These are phyloP conservation scores for Oriolus oriolus DNA, from an alignment of 2,113 vertebrate species.

Conservation along the genomic window DNA sequence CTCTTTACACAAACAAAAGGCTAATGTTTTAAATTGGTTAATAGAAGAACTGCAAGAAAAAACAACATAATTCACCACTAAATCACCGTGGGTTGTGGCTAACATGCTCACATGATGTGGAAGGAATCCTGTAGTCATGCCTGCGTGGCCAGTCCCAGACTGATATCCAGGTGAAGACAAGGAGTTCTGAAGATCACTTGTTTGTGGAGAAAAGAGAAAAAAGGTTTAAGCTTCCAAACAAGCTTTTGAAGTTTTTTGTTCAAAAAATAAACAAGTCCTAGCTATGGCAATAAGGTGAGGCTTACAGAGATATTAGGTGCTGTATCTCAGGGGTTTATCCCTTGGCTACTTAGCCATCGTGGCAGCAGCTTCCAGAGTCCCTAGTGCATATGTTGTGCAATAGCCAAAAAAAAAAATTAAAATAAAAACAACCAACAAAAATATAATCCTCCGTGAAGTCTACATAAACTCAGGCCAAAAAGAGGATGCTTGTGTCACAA, in stretches of 20 bases:
- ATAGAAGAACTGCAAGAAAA: constrained; percentile 66
- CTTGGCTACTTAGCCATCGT: constrained; percentile 74
- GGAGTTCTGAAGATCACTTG: constrained; percentile 68
- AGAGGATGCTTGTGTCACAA: constrained; percentile 64
- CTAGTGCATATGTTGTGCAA: constrained; percentile 82
- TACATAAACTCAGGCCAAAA: constrained; percentile 76
- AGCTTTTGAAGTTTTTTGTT: constrained; percentile 75
- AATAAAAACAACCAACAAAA: constrained; percentile 63
- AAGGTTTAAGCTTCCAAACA: constrained; percentile 74
- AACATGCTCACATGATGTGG: constrained; percentile 63
- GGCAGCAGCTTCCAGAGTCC: constrained; percentile 79
- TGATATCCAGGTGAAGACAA: constrained; percentile 73
- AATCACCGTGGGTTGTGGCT: constrained; percentile 64
- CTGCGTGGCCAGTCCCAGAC: constrained; percentile 77
- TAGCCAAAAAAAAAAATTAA: constrained; percentile 68
- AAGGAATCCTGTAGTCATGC: constrained; percentile 74
- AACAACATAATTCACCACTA: constrained; percentile 66
- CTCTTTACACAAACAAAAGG: constrained; percentile 72
- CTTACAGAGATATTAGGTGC: constrained; percentile 76
- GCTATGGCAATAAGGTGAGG: constrained; percentile 77
- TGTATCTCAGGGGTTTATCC: constrained; percentile 71
- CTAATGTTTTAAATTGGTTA: constrained; percentile 69
- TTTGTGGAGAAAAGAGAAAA: constrained; percentile 74
- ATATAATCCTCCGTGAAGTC: constrained; percentile 72
- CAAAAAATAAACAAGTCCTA: constrained; percentile 74